phyloP scores from a whole-genome alignment of 30 jellyfish, hydroid and myxozoan species.

The Turritopsis dohrnii region DNA sequence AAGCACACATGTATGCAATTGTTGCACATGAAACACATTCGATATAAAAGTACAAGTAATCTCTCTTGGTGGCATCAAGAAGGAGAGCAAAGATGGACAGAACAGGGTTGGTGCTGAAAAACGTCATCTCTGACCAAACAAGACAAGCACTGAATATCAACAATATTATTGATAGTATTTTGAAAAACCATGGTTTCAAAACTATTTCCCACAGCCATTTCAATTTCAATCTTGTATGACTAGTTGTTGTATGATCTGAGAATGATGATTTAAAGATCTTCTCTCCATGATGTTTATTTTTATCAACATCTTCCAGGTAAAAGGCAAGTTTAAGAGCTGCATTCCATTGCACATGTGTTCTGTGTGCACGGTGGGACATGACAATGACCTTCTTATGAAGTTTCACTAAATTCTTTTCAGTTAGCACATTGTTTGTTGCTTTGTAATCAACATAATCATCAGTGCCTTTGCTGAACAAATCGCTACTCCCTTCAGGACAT shows the following conservation, averaged over 20 bases:
- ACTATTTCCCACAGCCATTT: conserved; percentile 89
- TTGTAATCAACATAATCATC: conserved; percentile 90
- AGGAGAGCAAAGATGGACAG: conserved; percentile 81
- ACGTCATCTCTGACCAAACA: conserved; percentile 98
- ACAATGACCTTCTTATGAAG: conserved; percentile 89
- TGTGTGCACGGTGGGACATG: conserved; percentile 89
- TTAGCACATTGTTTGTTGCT: conserved; percentile 42
- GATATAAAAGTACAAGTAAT: conserved; percentile 69
- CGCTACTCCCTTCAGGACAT: conserved; percentile 95
- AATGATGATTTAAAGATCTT: conserved; percentile 65
- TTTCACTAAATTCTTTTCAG: conserved; percentile 62
- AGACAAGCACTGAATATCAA: conserved; percentile 56
- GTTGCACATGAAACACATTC: conserved; percentile 91
- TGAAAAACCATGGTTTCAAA: conserved; percentile 61
- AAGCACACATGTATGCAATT: conserved; percentile 87
- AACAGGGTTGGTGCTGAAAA: conserved; percentile 86
- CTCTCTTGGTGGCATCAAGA: conserved; percentile 53
- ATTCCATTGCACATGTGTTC: conserved; percentile 97
- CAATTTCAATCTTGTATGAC: conserved; percentile 14
- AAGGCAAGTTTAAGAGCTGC: conserved; percentile 58
- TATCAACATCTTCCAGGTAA: conserved; percentile 79
- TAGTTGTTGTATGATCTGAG: conserved; percentile 31
- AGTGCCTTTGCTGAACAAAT: conserved; percentile 83
- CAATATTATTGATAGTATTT: conserved; percentile 47
- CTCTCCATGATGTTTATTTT: conserved; percentile 61